Base-by-base conservation (phyloP, 1,140 invertebrate genomes). In the Ceratina australensis region DNA sequence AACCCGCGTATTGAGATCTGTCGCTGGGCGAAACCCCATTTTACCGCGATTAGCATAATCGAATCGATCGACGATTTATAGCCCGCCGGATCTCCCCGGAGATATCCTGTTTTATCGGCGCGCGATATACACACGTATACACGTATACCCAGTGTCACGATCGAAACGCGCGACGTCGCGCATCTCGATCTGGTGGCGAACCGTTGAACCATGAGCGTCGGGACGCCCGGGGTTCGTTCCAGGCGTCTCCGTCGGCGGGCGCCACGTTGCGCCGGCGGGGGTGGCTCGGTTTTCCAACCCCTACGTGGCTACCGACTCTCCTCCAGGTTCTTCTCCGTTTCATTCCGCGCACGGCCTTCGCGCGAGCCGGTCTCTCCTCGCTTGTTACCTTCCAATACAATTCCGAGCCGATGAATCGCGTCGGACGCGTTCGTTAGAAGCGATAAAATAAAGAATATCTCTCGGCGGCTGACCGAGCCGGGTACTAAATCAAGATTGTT, bases 221-320 rank as follows among this genome's bases (percentile, higher is more conserved):
- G 67, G 88, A 84, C 82, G 86, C 60, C 83, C 15, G n/a, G n/a
- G n/a, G 59, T 2, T 20, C 65, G 57, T 89, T 82, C 79, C 16
- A 50, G 68, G 67, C 80, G 86, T 87, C 88, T 79, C 83, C 88
- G 88, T 71, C 72, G 56, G 84, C 57, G 75, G 90, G 88, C 90
- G 88, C 89, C 89, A 90, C 83, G 56, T 33, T 73, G 47, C 81
- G 12, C 78, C 12, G 22, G 42, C 18, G 22, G 47, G 24, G 42
- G 52, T 71, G 10, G 42, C 20, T 8, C n/a, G n/a, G 2, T 10
- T 1, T 63, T 76, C 54, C 79, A 64, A 69, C 66, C 77, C 72
- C 22, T n/a, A n/a, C n/a, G n/a, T n/a, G n/a, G n/a, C n/a, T n/a
- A n/a, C n/a, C n/a, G n/a, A n/a, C n/a, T n/a, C n/a, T n/a, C n/a